These are phyloP conservation scores for Ephialtes manifestator DNA, from an alignment of 2,888 invertebrate genomes.

Conservation along the genomic window DNA sequence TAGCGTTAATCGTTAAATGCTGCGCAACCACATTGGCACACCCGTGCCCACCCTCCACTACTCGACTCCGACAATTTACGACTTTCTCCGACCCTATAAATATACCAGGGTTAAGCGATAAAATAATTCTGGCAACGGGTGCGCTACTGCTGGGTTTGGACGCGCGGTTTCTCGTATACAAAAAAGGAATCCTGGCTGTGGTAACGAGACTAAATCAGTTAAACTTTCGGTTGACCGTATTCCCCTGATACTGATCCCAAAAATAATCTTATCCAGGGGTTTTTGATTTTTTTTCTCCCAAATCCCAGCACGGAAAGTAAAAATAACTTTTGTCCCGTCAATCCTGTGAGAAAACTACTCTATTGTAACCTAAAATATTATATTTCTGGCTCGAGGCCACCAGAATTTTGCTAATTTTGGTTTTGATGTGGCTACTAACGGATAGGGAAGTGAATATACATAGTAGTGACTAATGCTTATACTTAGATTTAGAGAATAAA, in stretches of 20 bases:
- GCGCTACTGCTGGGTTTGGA: constrained; percentile 48
- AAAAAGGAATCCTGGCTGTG: constrained; percentile 27
- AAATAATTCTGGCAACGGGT: constrained; percentile 72
- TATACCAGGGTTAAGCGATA: constrained; percentile 71
- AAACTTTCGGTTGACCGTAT: constrained; percentile 40
- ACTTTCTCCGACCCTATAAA: constrained; percentile 69
- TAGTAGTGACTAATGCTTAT: too few species aligned
- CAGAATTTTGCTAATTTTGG: too few species aligned
- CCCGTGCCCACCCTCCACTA: constrained; percentile 19
- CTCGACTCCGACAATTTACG: constrained; percentile 67
- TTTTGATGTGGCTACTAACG: too few species aligned
- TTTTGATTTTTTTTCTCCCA: not conserved
- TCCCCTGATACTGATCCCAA: not conserved
- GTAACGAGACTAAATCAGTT: constrained; percentile 38
- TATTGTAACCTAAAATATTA: too few species aligned
- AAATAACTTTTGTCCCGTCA: not conserved
- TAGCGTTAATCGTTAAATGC: constrained; percentile 66
- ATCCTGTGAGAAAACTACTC: not conserved
- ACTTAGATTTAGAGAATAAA: too few species aligned
- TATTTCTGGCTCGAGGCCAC: too few species aligned
- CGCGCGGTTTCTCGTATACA: constrained; percentile 38
- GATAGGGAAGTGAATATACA: too few species aligned
- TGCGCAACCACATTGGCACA: constrained; percentile 67
- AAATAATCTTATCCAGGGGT: constrained; percentile 7
- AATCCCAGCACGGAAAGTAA: not conserved